These are phyloP conservation scores for Andinoacara biseriatus DNA, from an alignment of 2,113 vertebrate species.

Conservation along the genomic window DNA sequence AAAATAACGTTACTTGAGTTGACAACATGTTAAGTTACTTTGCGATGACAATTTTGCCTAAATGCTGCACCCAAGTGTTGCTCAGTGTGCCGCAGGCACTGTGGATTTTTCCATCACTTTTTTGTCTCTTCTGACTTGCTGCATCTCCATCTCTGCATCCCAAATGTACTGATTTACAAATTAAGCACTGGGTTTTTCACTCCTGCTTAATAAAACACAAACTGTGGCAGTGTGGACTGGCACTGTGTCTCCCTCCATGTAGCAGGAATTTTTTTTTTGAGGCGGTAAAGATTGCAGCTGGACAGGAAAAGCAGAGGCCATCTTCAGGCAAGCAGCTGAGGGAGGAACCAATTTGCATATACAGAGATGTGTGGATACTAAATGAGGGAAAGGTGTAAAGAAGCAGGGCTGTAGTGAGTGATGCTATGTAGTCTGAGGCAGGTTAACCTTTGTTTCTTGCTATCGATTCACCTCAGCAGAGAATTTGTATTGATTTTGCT, in stretches of 20 bases:
- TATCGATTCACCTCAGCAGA: slow-evolving; percentile 58
- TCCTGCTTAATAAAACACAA: background rate
- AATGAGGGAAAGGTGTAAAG: background rate
- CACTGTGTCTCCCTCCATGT: background rate
- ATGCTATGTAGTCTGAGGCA: slow-evolving; percentile 32
- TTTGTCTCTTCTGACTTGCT: background rate
- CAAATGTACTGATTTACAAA: background rate
- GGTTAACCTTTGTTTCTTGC: slow-evolving; percentile 63
- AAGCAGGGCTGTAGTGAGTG: slow-evolving; percentile 1
- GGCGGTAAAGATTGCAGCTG: background rate
- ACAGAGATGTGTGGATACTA: background rate
- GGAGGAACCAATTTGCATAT: background rate
- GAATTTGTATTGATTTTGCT: slow-evolving; percentile 56
- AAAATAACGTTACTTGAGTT: background rate
- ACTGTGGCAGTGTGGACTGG: background rate
- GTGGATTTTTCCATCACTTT: background rate
- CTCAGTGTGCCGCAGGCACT: background rate
- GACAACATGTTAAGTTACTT: background rate
- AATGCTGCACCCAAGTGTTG: background rate
- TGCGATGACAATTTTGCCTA: background rate
- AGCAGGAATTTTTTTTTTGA: background rate
- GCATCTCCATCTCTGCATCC: background rate
- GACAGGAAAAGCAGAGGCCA: background rate
- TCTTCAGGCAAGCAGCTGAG: background rate
- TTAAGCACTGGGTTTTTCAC: background rate